Evolutionary conservation across 2,888 invertebrate species (phyloP).

Genomic region (Lathronympha strigana): DNA sequence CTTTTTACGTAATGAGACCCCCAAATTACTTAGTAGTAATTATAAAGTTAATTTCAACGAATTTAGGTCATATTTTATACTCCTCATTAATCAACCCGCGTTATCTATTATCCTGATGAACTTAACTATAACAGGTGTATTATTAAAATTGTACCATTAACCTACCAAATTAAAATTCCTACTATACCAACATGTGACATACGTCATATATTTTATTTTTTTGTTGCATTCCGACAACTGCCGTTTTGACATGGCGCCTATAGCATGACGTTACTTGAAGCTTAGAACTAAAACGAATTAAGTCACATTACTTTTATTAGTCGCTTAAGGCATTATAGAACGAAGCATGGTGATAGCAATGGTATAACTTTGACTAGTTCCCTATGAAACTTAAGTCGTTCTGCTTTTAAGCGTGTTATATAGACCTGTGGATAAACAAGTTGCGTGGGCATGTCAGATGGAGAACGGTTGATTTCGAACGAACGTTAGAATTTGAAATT

Average conservation of each 20-base stretch:
- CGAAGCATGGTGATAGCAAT: neutral
- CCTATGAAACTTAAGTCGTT: neutral
- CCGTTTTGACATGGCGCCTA: constrained; percentile 1
- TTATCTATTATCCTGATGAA: neutral
- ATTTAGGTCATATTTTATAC: neutral
- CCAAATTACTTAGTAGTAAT: neutral
- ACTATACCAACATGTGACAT: neutral
- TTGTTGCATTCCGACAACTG: neutral
- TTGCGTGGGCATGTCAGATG: constrained; percentile 37
- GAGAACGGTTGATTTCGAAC: constrained; percentile 27
- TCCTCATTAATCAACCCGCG: constrained; percentile 5
- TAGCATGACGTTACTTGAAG: neutral
- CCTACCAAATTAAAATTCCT: constrained; percentile 59
- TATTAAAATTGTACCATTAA: constrained; percentile 49
- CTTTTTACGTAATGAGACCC: neutral
- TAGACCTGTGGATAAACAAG: constrained; percentile 2
- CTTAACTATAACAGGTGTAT: constrained; percentile 20
- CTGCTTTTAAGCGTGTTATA: neutral
- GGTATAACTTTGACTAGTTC: neutral
- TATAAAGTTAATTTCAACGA: neutral
- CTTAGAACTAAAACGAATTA: neutral
- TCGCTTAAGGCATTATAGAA: neutral
- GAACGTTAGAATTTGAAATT: constrained; percentile 32
- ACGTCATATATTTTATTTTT: neutral
- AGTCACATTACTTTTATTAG: neutral